phyloP scores from a whole-genome alignment of 2,113 vertebrate species.

The Melospiza melodia region DNA sequence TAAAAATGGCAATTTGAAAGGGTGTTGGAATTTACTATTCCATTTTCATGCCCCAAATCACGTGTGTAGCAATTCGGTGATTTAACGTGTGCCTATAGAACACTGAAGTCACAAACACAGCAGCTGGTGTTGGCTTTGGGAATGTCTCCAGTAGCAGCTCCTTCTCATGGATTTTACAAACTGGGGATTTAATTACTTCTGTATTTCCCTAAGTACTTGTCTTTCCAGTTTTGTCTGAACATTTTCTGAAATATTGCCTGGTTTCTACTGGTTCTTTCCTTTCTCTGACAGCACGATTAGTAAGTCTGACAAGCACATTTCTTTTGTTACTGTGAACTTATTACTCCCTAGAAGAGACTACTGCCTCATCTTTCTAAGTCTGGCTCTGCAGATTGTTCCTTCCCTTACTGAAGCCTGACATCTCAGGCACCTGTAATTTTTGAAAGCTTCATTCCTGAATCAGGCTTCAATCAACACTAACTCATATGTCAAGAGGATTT shows the following conservation, averaged over 20 bases:
- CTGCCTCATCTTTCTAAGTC: neutral
- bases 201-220: neutral
- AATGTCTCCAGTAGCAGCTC: neutral
- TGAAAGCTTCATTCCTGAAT: neutral
- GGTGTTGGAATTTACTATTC: neutral
- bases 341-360: neutral
- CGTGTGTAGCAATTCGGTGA: rapidly evolving
- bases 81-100: neutral
- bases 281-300: neutral
- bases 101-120: neutral
- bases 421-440: neutral
- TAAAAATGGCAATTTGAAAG: neutral
- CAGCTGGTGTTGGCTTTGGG: neutral
- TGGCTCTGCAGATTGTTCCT: neutral
- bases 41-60: neutral
- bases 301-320: neutral
- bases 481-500: neutral
- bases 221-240: neutral
- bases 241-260: neutral
- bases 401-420: neutral
- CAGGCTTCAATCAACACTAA: neutral
- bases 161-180: neutral
- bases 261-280: neutral
- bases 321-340: neutral
- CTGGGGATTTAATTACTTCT: neutral